These are phyloP conservation scores for Paradisaea rubra DNA, from an alignment of 2,113 vertebrate species.

Conservation along the genomic window DNA sequence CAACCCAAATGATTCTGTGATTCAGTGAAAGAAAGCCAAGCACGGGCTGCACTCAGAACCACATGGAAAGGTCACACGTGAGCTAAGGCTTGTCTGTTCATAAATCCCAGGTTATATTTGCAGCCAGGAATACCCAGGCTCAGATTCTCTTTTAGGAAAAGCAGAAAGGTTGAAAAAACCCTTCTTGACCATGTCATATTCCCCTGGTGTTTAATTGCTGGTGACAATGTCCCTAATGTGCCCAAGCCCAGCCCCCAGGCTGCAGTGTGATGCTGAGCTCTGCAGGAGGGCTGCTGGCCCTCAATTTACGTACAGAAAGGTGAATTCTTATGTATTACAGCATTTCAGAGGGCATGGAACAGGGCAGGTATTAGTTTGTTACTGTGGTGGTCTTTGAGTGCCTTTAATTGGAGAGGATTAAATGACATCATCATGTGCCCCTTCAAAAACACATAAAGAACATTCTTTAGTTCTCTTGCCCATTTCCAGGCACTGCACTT, in stretches of 20 bases:
- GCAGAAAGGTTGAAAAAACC: not conserved
- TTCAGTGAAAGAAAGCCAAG: not conserved
- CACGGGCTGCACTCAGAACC: not conserved
- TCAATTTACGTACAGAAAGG: rapidly evolving
- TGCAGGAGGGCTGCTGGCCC: not conserved
- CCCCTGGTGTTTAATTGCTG: not conserved
- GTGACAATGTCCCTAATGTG: rapidly evolving
- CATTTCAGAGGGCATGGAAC: not conserved
- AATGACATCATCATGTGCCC: rapidly evolving
- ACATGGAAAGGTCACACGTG: rapidly evolving
- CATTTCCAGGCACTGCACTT: not conserved
- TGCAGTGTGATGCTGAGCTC: not conserved
- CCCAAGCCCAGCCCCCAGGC: not conserved
- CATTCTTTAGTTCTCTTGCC: not conserved
- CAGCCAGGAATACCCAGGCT: not conserved
- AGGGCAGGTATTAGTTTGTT: not conserved
- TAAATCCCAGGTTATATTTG: not conserved
- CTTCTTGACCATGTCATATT: rapidly evolving
- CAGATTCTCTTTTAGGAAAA: not conserved
- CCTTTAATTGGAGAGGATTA: rapidly evolving
- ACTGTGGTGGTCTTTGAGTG: not conserved
- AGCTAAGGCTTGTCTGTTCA: not conserved
- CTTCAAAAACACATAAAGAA: not conserved
- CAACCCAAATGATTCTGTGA: not conserved
- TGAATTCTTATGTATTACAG: rapidly evolving